Base-by-base conservation (phyloP, 2,113 vertebrate genomes). In the Gnathonemus longibarbis region DNA sequence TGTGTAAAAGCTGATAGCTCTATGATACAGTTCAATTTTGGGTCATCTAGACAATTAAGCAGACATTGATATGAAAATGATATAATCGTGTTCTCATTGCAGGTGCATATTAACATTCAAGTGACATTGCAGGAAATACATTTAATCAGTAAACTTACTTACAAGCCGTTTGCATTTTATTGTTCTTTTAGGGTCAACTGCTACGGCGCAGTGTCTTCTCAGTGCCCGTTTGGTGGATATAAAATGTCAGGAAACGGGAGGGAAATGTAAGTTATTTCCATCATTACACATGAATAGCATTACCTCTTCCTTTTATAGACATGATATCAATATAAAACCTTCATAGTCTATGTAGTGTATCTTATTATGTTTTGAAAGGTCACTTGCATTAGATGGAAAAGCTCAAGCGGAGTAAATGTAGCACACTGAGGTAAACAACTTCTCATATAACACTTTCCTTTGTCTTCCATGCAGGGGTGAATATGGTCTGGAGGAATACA, bases 241-340 rank as follows among this genome's bases (percentile, higher is more conserved):
- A 98, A 98, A 93, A 98, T 98, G 97, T 98, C 97, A 91, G 97
- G 97, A 93, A 98, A 98, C 91, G 97, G 97, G 46, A 93, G 97
- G 92, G 97, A 98, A 95, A 52, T 98, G 97, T 98, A 95, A 98
- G 97, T 95, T 80, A 50, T 86, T 83, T 48, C 17, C 39, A 10
- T 86, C 3, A 70, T 53, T 84, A 39, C 27, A 84, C 21, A 31
- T 87, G 48, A 56, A 42, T 87, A 10, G 2, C 0, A 5, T 21
- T 15, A 87, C 45, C 11, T 35, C 6, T 52, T 87, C 10, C 62
- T 70, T 70, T 70, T 70, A 70, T 70, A 31, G 62, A 70, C 62
- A 70, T 70, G 62, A 31, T 56, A 39, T 86, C 7, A 86, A n/a
- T 50, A 27, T 4, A 87, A 17, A 24, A 84, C 8, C 21, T 83